Percentiles rank a stretch among this genome's conserved stretches.
Evolutionary conservation across 2,797 vertebrate species (phyloP).

Genomic region (Silurus aristotelis): DNA sequence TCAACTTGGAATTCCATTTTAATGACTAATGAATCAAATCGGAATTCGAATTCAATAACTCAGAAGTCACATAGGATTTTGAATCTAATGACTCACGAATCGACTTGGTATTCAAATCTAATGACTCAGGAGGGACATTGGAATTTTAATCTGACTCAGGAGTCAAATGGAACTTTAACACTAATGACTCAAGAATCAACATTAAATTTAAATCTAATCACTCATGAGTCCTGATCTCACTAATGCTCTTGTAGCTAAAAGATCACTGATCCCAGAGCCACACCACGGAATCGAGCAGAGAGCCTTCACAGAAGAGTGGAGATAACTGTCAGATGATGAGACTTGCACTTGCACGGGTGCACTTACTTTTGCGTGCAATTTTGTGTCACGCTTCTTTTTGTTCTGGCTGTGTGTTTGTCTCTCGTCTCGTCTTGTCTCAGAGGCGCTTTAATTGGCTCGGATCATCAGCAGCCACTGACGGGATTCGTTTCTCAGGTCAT

Average conservation of each 20-base stretch:
- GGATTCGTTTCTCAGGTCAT: conserved; percentile 55
- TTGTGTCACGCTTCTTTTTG: too few relatives aligned
- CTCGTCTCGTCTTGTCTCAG: not conserved
- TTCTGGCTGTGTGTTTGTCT: not conserved
- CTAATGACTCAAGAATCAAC: too few relatives aligned
- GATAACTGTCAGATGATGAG: too few relatives aligned
- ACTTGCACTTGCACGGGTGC: too few relatives aligned
- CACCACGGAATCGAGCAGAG: too few relatives aligned
- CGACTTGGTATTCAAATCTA: not conserved
- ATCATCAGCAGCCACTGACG: conserved; percentile 39
- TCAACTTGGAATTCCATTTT: not conserved
- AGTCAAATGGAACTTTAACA: too few relatives aligned
- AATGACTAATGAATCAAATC: not conserved
- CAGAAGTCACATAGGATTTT: not conserved
- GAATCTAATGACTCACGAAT: not conserved
- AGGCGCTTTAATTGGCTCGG: conserved; percentile 34
- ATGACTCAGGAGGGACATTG: not conserved
- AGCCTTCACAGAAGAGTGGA: too few relatives aligned
- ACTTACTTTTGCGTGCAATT: too few relatives aligned
- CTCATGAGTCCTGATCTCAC: not conserved
- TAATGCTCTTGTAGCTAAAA: too few relatives aligned
- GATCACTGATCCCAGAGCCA: too few relatives aligned
- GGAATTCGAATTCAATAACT: not conserved
- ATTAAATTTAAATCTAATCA: not conserved
- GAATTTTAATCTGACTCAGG: too few relatives aligned